These are phyloP conservation scores for Hermodice carunculata DNA, from an alignment of 2,888 invertebrate genomes.

Conservation along the genomic window DNA sequence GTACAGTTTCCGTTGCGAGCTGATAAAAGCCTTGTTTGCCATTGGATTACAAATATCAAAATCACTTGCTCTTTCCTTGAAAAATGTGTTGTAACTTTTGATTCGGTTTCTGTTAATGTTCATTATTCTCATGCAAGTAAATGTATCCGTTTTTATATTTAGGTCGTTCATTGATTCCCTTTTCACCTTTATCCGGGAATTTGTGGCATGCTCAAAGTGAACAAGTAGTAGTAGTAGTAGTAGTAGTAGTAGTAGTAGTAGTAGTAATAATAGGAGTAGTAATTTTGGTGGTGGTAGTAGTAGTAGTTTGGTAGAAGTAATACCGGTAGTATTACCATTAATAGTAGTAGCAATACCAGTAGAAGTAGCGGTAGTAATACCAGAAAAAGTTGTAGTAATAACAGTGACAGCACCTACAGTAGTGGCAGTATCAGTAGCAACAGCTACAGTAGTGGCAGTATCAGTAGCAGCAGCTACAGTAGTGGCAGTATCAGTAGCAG, in stretches of 20 bases:
- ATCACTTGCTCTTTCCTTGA: no score
- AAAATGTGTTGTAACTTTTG: no score
- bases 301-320: conserved; percentile 8
- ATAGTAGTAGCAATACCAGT: conserved; percentile 4
- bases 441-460: conserved; percentile 27
- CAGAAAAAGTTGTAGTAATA: conserved; percentile 17
- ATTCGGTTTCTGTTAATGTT: no score
- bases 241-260: no score
- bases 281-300: conserved; percentile 11
- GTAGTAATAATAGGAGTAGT: conserved; percentile 17
- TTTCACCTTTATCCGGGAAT: no score
- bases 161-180: no score
- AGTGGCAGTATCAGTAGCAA: conserved; percentile 23
- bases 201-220: no score
- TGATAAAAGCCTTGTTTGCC: no score
- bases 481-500: background rate
- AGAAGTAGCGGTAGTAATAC: conserved; percentile 16
- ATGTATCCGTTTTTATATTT: no score
- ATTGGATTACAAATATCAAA: no score
- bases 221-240: conserved; percentile 11
- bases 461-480: conserved; percentile 13
- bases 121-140: no score
- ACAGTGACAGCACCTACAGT: conserved; percentile 11
- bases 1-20: no score
- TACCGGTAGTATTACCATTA: background rate